Percentiles rank a stretch among this genome's conserved stretches.
These are phyloP conservation scores for Choloepus hoffmanni DNA, from an alignment of 2,113 vertebrate genomes.

Conservation along the genomic window DNA sequence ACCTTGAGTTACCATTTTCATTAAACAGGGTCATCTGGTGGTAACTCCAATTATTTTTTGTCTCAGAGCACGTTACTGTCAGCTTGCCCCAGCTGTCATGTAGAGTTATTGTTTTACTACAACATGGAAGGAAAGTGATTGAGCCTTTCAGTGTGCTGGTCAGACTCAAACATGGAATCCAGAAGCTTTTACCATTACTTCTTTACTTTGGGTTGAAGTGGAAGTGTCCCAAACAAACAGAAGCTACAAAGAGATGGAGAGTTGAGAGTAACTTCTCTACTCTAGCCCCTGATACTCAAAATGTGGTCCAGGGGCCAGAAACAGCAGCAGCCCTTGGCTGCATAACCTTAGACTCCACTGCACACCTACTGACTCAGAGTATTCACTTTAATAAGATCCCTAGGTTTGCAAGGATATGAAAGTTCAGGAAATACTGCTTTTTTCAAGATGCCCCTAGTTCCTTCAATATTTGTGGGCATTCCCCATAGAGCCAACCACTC, in stretches of 20 bases:
- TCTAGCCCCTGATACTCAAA: background rate
- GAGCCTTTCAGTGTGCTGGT: background rate
- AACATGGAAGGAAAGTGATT: background rate
- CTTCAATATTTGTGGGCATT: background rate
- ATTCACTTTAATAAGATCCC: constrained; percentile 15
- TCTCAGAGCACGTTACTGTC: background rate
- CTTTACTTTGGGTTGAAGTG: background rate
- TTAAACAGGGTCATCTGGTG: background rate
- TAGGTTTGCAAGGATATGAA: background rate
- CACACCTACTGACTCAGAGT: background rate
- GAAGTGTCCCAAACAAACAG: background rate
- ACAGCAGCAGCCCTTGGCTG: background rate
- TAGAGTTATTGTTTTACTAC: background rate
- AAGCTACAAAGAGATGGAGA: background rate
- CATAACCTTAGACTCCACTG: background rate
- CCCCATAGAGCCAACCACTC: background rate
- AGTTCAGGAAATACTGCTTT: background rate
- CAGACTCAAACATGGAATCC: background rate
- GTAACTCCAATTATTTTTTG: background rate
- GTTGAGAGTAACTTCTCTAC: background rate
- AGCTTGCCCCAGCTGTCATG: background rate
- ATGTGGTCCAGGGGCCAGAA: background rate
- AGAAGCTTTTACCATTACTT: background rate
- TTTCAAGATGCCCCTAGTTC: background rate
- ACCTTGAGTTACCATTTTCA: background rate